A percentile compares a stretch with the other conserved stretches of the same genome.
Conservation (phyloP, 2,113 vertebrate species). For the Dipodomys merriami region DNA sequence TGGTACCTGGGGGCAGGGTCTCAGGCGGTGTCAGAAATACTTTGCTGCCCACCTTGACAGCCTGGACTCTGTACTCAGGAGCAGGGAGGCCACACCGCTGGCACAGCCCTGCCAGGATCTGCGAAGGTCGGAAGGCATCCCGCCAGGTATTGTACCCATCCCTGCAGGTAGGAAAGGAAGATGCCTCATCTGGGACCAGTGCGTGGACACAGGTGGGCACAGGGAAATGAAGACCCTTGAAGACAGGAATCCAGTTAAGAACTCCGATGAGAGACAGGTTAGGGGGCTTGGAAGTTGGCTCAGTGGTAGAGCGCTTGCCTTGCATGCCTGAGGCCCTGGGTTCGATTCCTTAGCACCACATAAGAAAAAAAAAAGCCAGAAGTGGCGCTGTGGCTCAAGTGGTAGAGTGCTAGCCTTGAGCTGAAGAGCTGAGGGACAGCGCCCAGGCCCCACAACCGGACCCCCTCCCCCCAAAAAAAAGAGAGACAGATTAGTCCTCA, state of each 20-base stretch:
- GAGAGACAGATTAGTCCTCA: not conserved
- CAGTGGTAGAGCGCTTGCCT: too few species aligned
- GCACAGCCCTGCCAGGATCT: slow-evolving; percentile 93
- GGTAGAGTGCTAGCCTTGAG: too few species aligned
- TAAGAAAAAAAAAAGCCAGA: too few species aligned
- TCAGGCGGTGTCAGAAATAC: slow-evolving; percentile 93
- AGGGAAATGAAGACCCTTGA: slow-evolving; percentile 17
- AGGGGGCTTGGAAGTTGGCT: not conserved
- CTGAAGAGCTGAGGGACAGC: too few species aligned
- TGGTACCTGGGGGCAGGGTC: slow-evolving; percentile 90
- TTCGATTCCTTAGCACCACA: too few species aligned
- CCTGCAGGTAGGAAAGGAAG: slow-evolving; percentile 81
- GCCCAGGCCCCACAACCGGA: too few species aligned
- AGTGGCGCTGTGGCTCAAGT: too few species aligned
- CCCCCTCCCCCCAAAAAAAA: too few species aligned
- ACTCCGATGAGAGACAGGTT: not conserved
- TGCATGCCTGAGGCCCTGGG: too few species aligned
- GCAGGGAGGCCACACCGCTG: slow-evolving; percentile 88
- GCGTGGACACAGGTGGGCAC: not conserved
- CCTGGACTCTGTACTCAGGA: slow-evolving; percentile 90
- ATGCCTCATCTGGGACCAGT: not conserved
- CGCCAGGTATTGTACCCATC: slow-evolving; percentile 94
- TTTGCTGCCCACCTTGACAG: slow-evolving; percentile 95
- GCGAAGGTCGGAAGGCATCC: slow-evolving; percentile 91
- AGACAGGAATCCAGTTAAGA: slow-evolving; percentile 8